These are phyloP conservation scores for Leiothrix lutea DNA, from an alignment of 2,113 vertebrate species.

Conservation along the genomic window DNA sequence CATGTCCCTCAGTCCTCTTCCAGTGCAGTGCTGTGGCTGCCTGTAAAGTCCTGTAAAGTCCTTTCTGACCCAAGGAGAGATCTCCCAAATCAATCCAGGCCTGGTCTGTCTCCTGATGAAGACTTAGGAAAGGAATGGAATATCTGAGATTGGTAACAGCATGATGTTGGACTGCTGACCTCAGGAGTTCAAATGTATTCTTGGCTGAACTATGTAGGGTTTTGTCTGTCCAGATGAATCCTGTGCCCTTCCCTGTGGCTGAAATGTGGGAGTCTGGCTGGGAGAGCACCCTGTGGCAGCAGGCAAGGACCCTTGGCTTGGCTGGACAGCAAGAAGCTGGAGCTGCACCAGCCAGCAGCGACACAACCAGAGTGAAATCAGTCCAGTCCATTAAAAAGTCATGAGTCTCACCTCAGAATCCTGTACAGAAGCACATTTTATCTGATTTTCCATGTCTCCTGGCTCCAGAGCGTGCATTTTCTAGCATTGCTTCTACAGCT, in stretches of 20 bases:
- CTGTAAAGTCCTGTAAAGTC: background rate
- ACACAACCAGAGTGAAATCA: background rate
- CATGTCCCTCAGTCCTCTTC: background rate
- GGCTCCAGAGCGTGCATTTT: background rate
- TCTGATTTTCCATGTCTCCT: background rate
- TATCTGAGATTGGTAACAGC: background rate
- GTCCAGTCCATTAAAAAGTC: background rate
- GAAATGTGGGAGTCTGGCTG: background rate
- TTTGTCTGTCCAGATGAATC: background rate
- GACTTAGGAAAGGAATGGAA: background rate
- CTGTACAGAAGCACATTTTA: background rate
- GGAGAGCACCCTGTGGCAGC: background rate
- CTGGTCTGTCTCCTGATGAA: background rate
- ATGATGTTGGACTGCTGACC: fast-evolving
- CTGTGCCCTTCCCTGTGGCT: background rate
- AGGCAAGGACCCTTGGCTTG: background rate
- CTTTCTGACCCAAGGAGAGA: background rate
- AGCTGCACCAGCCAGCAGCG: background rate
- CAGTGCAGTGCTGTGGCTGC: background rate
- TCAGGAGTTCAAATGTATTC: background rate
- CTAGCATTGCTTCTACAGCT: background rate
- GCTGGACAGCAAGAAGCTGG: background rate
- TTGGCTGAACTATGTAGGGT: background rate
- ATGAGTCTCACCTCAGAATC: background rate
- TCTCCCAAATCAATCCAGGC: background rate